Conservation (phyloP, 2,888 invertebrate genomes). For the Parascotia fuliginaria region DNA sequence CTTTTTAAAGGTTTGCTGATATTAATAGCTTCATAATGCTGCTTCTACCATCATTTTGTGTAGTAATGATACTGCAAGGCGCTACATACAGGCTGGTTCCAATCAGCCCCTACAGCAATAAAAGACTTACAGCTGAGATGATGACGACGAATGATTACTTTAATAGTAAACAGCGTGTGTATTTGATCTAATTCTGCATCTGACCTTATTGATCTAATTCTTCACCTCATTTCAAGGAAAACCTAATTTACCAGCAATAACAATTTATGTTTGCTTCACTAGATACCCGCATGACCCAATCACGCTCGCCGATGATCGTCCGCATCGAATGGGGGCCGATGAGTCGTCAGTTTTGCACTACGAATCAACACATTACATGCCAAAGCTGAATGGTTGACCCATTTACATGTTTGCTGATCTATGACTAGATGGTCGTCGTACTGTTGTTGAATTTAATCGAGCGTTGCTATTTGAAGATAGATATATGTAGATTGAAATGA, state of each 20-base stretch:
- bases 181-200: no score
- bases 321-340: constrained; percentile 24
- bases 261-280: constrained; percentile 5
- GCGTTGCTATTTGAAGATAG: constrained; percentile 10
- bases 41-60: no score
- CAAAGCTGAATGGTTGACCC: constrained; percentile 34
- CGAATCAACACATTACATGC: constrained; percentile 37
- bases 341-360: constrained; percentile 31
- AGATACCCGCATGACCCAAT: constrained; percentile 4
- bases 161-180: no score
- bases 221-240: background rate
- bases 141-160: no score
- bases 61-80: no score
- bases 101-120: no score
- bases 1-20: no score
- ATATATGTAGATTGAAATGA: no score
- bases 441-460: constrained; percentile 28
- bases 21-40: no score
- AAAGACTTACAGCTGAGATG: no score
- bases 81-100: no score
- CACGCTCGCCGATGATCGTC: background rate
- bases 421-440: constrained; percentile 20
- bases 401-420: constrained; percentile 31
- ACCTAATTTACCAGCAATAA: background rate
- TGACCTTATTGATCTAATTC: no score